Evolutionary conservation across 2,113 vertebrate species (phyloP), one percentile per base, ranked within the genome.

Genomic region (Oryzias melastigma): DNA sequence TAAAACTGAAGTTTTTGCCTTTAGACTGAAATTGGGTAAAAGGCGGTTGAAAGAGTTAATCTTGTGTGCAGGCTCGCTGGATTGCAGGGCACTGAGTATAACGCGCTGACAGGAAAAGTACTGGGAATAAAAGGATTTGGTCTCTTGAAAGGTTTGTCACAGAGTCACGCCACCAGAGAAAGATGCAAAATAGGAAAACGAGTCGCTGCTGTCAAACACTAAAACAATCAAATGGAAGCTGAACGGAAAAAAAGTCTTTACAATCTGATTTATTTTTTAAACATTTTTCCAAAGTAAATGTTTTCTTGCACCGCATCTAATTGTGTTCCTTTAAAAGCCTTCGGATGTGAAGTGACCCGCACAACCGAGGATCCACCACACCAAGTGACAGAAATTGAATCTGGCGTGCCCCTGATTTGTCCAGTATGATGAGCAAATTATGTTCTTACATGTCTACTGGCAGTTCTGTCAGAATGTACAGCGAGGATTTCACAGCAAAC

Each of bases 371-470:
- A 71, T 69, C 71, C 62, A 74, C 82, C 65, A 68, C 73, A 80
- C 24, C 69, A 59, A 50, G 56, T 86, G 83, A 86, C 75, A 65
- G 64, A 86, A 73, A 88, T 83, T 84, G 75, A 78, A 85, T 68
- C 70, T 86, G 88, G 80, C 80, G 50, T 85, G 83, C 72, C 86
- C 83, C 84, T 84, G 77, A 87, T 87, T 87, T 80, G 83, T 86
- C 83, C 73, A 81, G 82, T 78, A 81, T 81, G 82, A 87, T 86
- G 86, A 86, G 69, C 77, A 87, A 87, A 88, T 87, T 73, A 87
- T 82, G 69, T 70, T 77, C 78, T 80, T 81, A 82, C 78, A 83
- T 84, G 84, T 87, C 84, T 81, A 78, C 79, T 84, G 84, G 85
- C 77, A 80, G 71, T 78, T 82, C 80, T 83, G 73, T 88, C 85